Evolutionary conservation across 2,888 invertebrate genomes (phyloP).

Genomic region (Scaptomyza cyrtandrae): DNA sequence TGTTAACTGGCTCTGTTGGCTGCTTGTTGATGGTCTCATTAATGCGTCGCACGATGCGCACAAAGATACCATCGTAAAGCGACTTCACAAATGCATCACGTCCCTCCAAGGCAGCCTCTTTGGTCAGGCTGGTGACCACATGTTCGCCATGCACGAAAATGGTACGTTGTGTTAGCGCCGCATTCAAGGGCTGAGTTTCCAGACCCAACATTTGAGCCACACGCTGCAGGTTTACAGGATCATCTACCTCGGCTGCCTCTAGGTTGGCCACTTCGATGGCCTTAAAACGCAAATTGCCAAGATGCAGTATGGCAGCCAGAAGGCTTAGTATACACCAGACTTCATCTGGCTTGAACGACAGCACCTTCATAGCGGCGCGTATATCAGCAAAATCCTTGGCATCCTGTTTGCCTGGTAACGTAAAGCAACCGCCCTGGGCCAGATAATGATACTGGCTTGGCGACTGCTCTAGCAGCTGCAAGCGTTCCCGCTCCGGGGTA

Average conservation of each 20-base stretch:
- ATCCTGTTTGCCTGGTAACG: slow-evolving; percentile 91
- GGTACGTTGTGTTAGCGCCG: slow-evolving; percentile 93
- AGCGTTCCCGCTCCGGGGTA: slow-evolving; percentile 90
- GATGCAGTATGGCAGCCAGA: slow-evolving; percentile 93
- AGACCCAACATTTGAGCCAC: slow-evolving; percentile 91
- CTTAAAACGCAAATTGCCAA: slow-evolving; percentile 95
- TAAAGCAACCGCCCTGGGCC: slow-evolving; percentile 88
- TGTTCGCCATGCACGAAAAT: slow-evolving; percentile 93
- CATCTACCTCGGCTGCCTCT: slow-evolving; percentile 94
- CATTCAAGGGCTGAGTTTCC: slow-evolving; percentile 88
- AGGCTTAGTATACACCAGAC: slow-evolving; percentile 93
- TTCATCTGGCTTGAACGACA: slow-evolving; percentile 93
- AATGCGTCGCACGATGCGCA: slow-evolving; percentile 94
- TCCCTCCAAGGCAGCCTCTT: slow-evolving; percentile 91
- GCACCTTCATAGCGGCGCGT: slow-evolving; percentile 95
- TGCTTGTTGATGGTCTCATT: slow-evolving; percentile 91
- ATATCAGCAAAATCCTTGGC: slow-evolving; percentile 94
- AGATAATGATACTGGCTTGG: slow-evolving; percentile 92
- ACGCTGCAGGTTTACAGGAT: slow-evolving; percentile 88
- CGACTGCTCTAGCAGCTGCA: slow-evolving; percentile 88
- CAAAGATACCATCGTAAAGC: slow-evolving; percentile 95
- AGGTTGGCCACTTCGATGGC: slow-evolving; percentile 91
- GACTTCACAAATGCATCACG: slow-evolving; percentile 97
- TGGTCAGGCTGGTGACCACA: slow-evolving; percentile 90
- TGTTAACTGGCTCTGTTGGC: slow-evolving; percentile 85